Evolutionary conservation across 2,113 vertebrate species (phyloP), one percentile per base, ranked within the genome.

Genomic region (Corythoichthys haematopterus): DNA sequence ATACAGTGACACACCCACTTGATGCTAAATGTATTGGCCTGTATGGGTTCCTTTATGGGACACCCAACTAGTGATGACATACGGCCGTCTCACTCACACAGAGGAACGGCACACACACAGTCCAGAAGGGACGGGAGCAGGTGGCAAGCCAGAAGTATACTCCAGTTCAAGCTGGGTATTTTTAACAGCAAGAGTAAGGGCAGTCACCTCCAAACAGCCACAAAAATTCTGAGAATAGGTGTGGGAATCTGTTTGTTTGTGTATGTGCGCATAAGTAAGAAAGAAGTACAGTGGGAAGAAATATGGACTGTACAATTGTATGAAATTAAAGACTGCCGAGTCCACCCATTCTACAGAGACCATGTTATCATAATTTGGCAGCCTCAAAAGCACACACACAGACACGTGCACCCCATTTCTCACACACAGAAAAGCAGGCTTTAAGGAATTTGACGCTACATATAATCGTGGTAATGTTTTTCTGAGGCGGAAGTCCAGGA

Each of bases 301-400:
- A 37, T 51, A 40, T 4, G 20, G 43, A 46, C 20, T 28, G 38
- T 6, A 43, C 60, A 62, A 33, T 33, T 46, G 60, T 62, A 62
- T 62, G 60, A 6, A 62, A 62, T 62, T 62, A 71, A n/a, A 72
- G 2, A 64, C 60, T 70, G 64, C 58, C 33, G 70, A 75, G 75
- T 83, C 84, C 85, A 70, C 87, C 87, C 85, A 84, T 83, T 83
- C 87, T 84, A 60, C 3, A 46, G 87, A 84, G 85, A 89, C 75
- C 4, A 85, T 81, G 83, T 33, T 74, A 76, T 85, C 87, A 87
- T 81, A 55, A 71, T 72, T 76, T 86, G 84, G 84, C 80, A 68
- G 14, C 47, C 50, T 43, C 52, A 52, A 73, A 28, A 28, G 20
- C 20, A 28, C 20, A 70, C 72, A 61, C 15, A 57, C 38, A 73